These are phyloP conservation scores for western clawed frog (Xenopus tropicalis) DNA, from an alignment of 2,113 vertebrate genomes.

Conservation along the genomic window UCB_Xtro_10.0 CM004444.2:87766001-87766500, in stretches of 20 bases:
- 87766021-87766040: conserved; percentile 79
- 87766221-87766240: too few relatives aligned
- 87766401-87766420: conserved; percentile 34
- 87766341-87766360: conserved; percentile 16
- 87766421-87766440: conserved; percentile 30
- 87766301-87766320: neutral
- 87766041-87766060: conserved; percentile 48
- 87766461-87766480: conserved; percentile 31
- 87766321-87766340: neutral
- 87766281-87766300: too few relatives aligned
- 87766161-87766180: too few relatives aligned
- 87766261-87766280: too few relatives aligned
- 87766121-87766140: neutral
- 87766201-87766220: too few relatives aligned
- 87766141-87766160: neutral
- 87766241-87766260: too few relatives aligned
- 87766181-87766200: too few relatives aligned
- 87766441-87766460: conserved; percentile 23
- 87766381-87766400: conserved; percentile 33
- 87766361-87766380: neutral
- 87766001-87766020: conserved; percentile 80
- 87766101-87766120: neutral
- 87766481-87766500: neutral
- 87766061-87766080: neutral
- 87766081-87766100: neutral